Conservation (phyloP, 1,140 invertebrate species). For the Thereuonema tuberculata region DNA sequence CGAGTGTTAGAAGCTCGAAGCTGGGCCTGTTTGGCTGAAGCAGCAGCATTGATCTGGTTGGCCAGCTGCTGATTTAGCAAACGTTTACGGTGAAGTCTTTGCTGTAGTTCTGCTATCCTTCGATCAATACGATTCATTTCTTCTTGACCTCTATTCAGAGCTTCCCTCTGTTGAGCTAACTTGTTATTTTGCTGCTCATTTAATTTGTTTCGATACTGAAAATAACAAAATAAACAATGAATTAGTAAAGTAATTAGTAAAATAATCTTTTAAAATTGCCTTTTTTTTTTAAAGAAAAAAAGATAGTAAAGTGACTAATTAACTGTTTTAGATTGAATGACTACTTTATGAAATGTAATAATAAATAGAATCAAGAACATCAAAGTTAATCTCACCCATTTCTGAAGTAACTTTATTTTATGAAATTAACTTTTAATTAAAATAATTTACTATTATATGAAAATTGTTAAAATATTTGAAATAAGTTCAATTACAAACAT, state of each 20-base stretch:
- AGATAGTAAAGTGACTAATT: too few relatives aligned
- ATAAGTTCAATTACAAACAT: too few relatives aligned
- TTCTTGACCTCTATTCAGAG: slow-evolving; percentile 66
- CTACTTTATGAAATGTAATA: too few relatives aligned
- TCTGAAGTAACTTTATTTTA: too few relatives aligned
- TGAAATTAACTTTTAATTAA: too few relatives aligned
- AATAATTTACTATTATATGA: too few relatives aligned
- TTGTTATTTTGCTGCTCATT: slow-evolving; percentile 85
- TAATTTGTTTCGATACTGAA: slow-evolving; percentile 86
- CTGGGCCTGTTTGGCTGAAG: slow-evolving; percentile 25
- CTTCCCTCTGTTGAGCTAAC: slow-evolving; percentile 69
- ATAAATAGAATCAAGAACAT: background rate
- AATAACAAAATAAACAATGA: slow-evolving; percentile 20
- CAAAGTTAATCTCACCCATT: too few relatives aligned
- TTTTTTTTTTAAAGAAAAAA: too few relatives aligned
- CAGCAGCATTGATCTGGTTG: slow-evolving; percentile 43
- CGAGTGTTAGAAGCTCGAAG: slow-evolving; percentile 16
- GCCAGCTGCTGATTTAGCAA: slow-evolving; percentile 71
- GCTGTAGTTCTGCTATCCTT: slow-evolving; percentile 81
- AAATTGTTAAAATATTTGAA: too few relatives aligned
- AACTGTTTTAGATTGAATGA: too few relatives aligned
- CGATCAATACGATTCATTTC: slow-evolving; percentile 83
- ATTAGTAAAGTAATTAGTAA: background rate
- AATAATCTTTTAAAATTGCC: too few relatives aligned
- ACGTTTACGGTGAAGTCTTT: slow-evolving; percentile 70